phyloP scores from a whole-genome alignment of 2,797 vertebrate species.

The Champsocephalus gunnari region DNA sequence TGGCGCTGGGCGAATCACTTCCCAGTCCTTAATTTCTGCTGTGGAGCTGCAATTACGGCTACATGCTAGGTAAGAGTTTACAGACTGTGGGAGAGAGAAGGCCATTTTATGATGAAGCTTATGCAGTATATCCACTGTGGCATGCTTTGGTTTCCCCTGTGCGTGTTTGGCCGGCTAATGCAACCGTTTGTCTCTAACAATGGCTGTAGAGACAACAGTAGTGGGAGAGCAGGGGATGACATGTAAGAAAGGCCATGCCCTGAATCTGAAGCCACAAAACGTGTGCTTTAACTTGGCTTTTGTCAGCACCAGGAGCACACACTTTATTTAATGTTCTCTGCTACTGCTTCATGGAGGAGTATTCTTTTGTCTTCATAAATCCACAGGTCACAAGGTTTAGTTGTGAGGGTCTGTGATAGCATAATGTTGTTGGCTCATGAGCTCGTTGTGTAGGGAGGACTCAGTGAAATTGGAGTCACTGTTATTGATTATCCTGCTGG shows the following conservation, averaged over 20 bases:
- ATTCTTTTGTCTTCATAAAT: neutral
- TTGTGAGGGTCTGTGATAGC: constrained; percentile 8
- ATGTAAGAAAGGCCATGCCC: constrained; percentile 1
- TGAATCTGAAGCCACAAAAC: constrained; percentile 28
- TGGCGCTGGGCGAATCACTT: constrained; percentile 38
- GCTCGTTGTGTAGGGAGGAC: constrained; percentile 27
- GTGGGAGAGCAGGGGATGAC: constrained; percentile 10
- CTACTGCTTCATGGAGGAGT: neutral
- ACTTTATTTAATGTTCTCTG: neutral
- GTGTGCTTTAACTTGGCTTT: neutral
- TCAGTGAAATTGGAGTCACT: constrained; percentile 60
- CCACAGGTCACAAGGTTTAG: constrained; percentile 8
- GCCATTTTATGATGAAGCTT: constrained; percentile 46
- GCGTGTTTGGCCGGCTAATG: constrained; percentile 15
- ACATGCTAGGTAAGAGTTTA: constrained; percentile 68
- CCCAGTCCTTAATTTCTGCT: constrained; percentile 69
- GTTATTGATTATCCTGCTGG: constrained; percentile 80
- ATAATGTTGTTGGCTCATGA: constrained; percentile 22
- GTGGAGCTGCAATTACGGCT: constrained; percentile 68
- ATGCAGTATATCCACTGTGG: constrained; percentile 45
- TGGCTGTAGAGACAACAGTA: constrained; percentile 7
- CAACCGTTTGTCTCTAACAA: constrained; percentile 18
- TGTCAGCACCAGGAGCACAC: constrained; percentile 16
- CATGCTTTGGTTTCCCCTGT: constrained; percentile 5
- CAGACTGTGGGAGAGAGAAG: constrained; percentile 66